Conservation (phyloP, 2,888 invertebrate genomes). For the Deilephila elpenor region DNA sequence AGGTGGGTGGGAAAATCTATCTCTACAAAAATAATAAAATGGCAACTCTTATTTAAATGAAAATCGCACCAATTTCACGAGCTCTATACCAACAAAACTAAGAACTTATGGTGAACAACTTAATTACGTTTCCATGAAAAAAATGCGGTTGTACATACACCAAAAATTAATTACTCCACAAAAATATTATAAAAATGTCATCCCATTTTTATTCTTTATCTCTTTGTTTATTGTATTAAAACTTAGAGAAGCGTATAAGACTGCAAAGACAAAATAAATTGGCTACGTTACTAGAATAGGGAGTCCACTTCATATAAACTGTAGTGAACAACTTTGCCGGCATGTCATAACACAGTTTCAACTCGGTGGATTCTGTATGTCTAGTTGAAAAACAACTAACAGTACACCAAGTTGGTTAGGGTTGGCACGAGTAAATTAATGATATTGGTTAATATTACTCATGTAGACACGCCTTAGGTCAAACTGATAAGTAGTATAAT, state of each 20-base stretch:
- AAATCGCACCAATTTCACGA: too few species aligned
- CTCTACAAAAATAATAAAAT: too few species aligned
- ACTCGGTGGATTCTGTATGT: conserved; percentile 12
- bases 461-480: too few species aligned
- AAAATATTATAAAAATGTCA: not conserved
- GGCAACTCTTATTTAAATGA: too few species aligned
- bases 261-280: conserved; percentile 1
- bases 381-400: conserved; percentile 23
- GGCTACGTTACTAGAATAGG: not conserved
- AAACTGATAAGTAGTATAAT: too few species aligned
- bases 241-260: not conserved
- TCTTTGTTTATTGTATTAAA: not conserved
- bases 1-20: too few species aligned
- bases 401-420: conserved; percentile 5
- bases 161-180: too few species aligned
- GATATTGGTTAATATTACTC: not conserved
- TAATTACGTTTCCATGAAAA: too few species aligned
- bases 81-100: too few species aligned
- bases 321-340: conserved; percentile 9
- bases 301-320: conserved; percentile 2
- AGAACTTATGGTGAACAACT: too few species aligned
- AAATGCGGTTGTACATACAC: too few species aligned
- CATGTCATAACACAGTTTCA: conserved; percentile 21
- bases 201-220: not conserved
- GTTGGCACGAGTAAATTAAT: not conserved